These are phyloP conservation scores for Trinorchestia longiramus DNA, from an alignment of 1,140 invertebrate genomes.

Conservation along the genomic window DNA sequence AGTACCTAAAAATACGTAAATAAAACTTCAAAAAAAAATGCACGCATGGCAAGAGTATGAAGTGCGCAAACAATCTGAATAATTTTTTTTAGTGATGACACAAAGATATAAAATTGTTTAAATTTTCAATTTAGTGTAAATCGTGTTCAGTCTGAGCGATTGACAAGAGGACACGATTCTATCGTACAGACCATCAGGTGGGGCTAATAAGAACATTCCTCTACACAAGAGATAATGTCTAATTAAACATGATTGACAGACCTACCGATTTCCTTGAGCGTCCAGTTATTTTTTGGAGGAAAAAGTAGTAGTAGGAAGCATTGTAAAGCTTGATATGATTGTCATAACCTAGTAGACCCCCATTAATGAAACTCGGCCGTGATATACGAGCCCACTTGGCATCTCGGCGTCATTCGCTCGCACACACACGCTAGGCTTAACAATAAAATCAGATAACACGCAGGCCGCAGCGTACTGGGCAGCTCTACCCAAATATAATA, in stretches of 20 bases:
- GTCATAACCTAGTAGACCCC: neutral
- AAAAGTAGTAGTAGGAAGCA: neutral
- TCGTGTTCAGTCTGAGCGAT: neutral
- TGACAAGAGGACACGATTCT: neutral
- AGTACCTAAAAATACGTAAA: neutral
- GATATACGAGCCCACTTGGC: neutral
- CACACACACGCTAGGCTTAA: conserved; percentile 2
- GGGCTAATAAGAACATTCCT: neutral
- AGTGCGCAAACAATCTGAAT: neutral
- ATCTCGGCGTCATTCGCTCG: too few relatives aligned
- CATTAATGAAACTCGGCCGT: neutral
- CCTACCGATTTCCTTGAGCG: too few relatives aligned
- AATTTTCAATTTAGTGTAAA: neutral
- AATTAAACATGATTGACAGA: neutral
- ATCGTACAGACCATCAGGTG: neutral
- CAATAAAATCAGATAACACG: conserved; percentile 17
- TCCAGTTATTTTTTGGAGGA: neutral
- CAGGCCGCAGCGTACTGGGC: neutral
- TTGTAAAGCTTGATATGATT: neutral
- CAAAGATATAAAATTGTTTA: neutral
- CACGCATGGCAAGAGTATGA: neutral
- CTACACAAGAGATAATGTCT: neutral
- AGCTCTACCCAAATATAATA: neutral
- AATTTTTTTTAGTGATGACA: neutral
- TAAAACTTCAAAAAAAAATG: neutral